A percentile compares a stretch with the other conserved stretches of the same genome.
Evolutionary conservation across 2,888 invertebrate species (phyloP).

Genomic region (Harpagoxenus sublaevis): DNA sequence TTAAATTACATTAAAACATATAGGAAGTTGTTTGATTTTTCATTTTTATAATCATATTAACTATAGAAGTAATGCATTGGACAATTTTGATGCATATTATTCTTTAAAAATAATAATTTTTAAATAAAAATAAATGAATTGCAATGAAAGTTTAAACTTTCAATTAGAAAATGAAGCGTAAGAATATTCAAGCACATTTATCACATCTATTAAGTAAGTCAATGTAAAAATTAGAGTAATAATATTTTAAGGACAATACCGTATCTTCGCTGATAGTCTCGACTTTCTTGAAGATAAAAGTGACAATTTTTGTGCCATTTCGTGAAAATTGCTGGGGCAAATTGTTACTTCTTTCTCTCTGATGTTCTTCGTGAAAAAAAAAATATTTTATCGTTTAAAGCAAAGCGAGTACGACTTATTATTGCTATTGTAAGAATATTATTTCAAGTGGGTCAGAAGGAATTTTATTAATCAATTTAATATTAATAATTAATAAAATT

Average conservation of each 20-base stretch:
- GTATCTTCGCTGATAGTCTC: background rate
- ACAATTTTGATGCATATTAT: background rate
- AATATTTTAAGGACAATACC: conserved; percentile 23
- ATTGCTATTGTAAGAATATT: conserved; percentile 50
- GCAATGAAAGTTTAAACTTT: background rate
- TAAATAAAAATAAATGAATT: background rate
- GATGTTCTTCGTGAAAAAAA: conserved; percentile 1
- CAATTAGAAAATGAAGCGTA: background rate
- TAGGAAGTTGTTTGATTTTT: background rate
- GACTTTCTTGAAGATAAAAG: conserved; percentile 2
- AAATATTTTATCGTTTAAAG: conserved; percentile 48
- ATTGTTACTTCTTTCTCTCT: background rate
- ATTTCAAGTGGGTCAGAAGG: conserved; percentile 39
- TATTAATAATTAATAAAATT: conserved; percentile 45
- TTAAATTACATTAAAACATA: background rate
- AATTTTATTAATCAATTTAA: conserved; percentile 42
- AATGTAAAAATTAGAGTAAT: conserved; percentile 30
- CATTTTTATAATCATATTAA: background rate
- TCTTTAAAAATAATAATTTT: background rate
- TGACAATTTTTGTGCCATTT: conserved; percentile 24
- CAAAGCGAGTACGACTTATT: conserved; percentile 32
- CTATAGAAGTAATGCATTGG: background rate
- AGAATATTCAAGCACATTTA: background rate
- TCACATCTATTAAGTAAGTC: background rate
- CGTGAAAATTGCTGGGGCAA: background rate